Evolutionary conservation across 53 echinoderm and acorn worm genomes (phyloP).

Genomic region (Luidia sarsii): DNA sequence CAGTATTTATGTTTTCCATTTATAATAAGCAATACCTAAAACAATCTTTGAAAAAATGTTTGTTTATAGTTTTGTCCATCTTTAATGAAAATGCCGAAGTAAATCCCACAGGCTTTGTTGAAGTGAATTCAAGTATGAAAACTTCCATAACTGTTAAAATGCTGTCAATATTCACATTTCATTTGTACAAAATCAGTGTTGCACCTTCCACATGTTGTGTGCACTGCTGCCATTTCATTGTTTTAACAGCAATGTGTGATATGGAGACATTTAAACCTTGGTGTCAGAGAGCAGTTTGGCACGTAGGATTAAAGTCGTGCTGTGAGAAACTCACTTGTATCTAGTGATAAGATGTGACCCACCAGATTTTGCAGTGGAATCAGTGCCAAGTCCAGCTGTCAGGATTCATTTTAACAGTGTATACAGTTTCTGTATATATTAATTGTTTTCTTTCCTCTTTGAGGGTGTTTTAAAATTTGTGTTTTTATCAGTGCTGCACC

Average conservation of each 20-base stretch:
- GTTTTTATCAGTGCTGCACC: constrained; percentile 35
- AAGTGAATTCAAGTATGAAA: no score
- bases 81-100: no score
- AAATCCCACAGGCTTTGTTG: no score
- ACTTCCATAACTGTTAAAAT: constrained; percentile 4
- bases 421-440: constrained; percentile 23
- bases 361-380: background rate
- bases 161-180: constrained; percentile 4
- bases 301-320: no score
- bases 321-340: no score
- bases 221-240: constrained; percentile 20
- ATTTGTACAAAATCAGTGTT: constrained; percentile 25
- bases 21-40: no score
- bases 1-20: no score
- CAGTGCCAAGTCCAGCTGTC: background rate
- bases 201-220: background rate
- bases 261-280: background rate
- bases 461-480: background rate
- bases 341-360: no score
- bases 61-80: no score
- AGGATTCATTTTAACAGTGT: constrained; percentile 3
- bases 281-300: no score
- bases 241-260: background rate
- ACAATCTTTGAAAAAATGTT: no score
- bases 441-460: background rate